A percentile compares a stretch with the other conserved stretches of the same genome.
phyloP scores from a whole-genome alignment of 2,113 vertebrate genomes.

The Lynx canadensis region DNA sequence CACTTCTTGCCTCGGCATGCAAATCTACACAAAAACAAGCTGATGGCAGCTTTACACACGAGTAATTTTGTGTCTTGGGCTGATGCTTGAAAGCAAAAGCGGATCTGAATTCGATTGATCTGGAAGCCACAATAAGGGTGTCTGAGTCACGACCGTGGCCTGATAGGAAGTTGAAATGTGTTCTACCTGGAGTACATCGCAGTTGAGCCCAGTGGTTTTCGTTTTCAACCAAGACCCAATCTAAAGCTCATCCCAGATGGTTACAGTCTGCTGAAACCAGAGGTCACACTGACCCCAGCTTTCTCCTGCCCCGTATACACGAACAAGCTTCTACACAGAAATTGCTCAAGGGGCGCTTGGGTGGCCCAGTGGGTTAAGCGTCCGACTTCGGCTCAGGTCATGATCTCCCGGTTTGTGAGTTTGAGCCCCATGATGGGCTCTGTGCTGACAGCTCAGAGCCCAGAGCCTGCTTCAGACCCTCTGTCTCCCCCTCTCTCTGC shows the following conservation, averaged over 20 bases:
- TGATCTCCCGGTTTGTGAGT: too few species aligned
- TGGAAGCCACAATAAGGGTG: neutral
- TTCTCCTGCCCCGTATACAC: rapidly evolving
- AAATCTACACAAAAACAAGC: neutral
- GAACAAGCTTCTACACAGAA: neutral
- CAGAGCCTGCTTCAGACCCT: too few species aligned
- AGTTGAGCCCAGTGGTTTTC: neutral
- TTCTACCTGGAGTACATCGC: neutral
- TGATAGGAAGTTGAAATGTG: neutral
- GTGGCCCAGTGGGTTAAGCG: too few species aligned
- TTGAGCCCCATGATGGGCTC: too few species aligned
- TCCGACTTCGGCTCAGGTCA: too few species aligned
- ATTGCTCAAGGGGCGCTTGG: neutral
- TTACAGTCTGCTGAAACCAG: neutral
- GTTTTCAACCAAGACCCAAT: neutral
- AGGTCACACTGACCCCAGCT: neutral
- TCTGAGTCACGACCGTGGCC: neutral
- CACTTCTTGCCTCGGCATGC: neutral
- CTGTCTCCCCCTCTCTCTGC: too few species aligned
- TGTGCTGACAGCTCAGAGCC: too few species aligned
- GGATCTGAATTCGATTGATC: neutral
- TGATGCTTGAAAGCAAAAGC: neutral
- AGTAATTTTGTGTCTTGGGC: neutral
- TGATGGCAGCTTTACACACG: neutral
- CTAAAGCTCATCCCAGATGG: neutral